A percentile compares a stretch with the other conserved stretches of the same genome.
These are phyloP conservation scores for Formicarius rufipectus DNA, from an alignment of 2,113 vertebrate genomes.

Conservation along the genomic window DNA sequence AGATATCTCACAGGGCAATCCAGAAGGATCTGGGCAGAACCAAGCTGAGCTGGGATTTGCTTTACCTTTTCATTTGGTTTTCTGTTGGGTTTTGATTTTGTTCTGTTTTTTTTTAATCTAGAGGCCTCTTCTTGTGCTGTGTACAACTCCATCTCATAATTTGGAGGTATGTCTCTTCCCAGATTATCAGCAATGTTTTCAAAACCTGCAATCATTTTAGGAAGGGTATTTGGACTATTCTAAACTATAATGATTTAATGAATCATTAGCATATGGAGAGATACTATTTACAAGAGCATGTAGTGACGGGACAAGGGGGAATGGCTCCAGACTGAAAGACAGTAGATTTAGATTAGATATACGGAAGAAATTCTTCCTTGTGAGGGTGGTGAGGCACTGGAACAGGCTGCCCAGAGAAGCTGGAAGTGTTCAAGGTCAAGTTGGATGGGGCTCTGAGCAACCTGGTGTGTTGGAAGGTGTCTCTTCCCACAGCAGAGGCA, in stretches of 20 bases:
- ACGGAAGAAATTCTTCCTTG: background rate
- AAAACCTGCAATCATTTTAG: background rate
- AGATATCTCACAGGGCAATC: background rate
- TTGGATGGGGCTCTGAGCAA: background rate
- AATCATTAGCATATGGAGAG: background rate
- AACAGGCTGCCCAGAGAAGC: background rate
- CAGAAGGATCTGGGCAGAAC: background rate
- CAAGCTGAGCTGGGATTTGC: background rate
- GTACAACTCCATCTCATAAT: background rate
- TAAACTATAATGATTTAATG: background rate
- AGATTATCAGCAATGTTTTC: background rate
- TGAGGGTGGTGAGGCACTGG: background rate
- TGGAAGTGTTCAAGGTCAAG: background rate
- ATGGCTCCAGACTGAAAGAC: background rate
- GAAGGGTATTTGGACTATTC: background rate
- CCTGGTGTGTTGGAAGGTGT: background rate
- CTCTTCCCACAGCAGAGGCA: background rate
- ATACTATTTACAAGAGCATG: background rate
- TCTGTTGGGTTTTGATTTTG: background rate
- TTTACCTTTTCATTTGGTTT: background rate
- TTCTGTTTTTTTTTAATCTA: background rate
- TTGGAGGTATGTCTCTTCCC: background rate
- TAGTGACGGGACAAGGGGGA: background rate
- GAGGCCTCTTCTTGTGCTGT: background rate
- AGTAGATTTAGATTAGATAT: background rate